Base-by-base conservation (phyloP, 2,113 vertebrate genomes). In the Pagrus major region DNA sequence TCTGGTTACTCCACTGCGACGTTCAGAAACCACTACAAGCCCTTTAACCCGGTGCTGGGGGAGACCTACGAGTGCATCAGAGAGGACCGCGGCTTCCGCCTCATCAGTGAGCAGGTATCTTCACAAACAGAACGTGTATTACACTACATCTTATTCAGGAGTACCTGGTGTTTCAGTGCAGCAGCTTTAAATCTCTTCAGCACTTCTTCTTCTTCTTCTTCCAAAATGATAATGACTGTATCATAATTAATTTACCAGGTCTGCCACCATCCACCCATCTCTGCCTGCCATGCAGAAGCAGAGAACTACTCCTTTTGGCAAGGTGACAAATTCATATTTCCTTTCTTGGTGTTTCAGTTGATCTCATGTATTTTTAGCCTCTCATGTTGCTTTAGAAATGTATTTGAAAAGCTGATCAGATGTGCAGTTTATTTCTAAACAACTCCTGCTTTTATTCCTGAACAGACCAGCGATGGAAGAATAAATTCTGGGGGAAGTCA, bases 401-500 rank as follows among this genome's bases (percentile, higher is more conserved):
- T 4, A 59, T 60, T 44, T 47, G 11, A 49, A 35, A 56, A 51
- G 20, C 27, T 25, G 15, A 9, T 29, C 6, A 18, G n/a, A 27
- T 6, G 9, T 9, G 16, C 16, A 21, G 35, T 11, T 14, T 18
- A 18, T 51, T 47, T n/a, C 10, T 56, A 47, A 59, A 49, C 16
- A 67, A 16, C 39, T 15, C 25, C 5, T 51, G 3, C 68, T 77
- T 46, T 2, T 41, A 1, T 86, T n/a, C 39, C 27, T 39, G 10
- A 42, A 74, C 88, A 97, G 97, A 99, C 84, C 97, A 98, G 92
- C 93, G 97, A 55, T 98, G 97, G 97, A 98, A 99, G 80, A 96
- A 98, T 86, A 98, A 97, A 77, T 99, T 98, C 86, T 99, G 97
- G 97, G 97, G 97, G 14, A 99, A 98, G 71, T 98, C 97, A 0